These are phyloP conservation scores for Terrapene triunguis DNA, from an alignment of 2,113 vertebrate species.

Conservation along the genomic window DNA sequence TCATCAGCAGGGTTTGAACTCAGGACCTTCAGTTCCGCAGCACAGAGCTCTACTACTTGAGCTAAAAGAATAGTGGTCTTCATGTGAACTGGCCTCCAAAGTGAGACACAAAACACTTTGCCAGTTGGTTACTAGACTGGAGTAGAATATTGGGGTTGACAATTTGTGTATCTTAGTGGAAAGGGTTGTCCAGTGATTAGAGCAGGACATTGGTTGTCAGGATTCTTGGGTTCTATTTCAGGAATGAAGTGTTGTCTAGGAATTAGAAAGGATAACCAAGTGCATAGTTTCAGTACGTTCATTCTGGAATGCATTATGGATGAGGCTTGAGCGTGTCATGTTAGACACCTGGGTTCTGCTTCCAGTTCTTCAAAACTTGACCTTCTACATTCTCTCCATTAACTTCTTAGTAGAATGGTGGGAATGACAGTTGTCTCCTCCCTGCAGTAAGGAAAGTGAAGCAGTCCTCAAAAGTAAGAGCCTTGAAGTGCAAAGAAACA, in stretches of 20 bases:
- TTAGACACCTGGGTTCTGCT: not conserved
- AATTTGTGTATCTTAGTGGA: rapidly evolving
- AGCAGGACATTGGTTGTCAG: not conserved
- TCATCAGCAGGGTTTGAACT: not conserved
- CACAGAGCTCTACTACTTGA: not conserved
- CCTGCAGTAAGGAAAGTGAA: not conserved
- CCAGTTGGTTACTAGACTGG: not conserved
- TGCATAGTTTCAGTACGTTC: not conserved
- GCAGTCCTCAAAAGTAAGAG: not conserved
- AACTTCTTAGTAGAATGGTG: not conserved
- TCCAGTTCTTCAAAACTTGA: not conserved
- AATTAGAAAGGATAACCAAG: not conserved
- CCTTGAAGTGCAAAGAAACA: rapidly evolving
- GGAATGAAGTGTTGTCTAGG: rapidly evolving
- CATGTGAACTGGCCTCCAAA: rapidly evolving
- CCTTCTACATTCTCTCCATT: not conserved
- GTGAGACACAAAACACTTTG: not conserved
- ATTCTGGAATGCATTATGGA: rapidly evolving
- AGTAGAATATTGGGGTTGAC: not conserved
- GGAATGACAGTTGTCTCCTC: not conserved
- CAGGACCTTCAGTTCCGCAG: not conserved
- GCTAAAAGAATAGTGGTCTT: not conserved
- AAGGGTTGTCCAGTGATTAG: rapidly evolving
- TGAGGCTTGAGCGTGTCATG: not conserved
- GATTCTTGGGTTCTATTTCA: not conserved